These are phyloP conservation scores for Phoxinus phoxinus DNA, from an alignment of 2,113 vertebrate genomes.

Conservation along the genomic window DNA sequence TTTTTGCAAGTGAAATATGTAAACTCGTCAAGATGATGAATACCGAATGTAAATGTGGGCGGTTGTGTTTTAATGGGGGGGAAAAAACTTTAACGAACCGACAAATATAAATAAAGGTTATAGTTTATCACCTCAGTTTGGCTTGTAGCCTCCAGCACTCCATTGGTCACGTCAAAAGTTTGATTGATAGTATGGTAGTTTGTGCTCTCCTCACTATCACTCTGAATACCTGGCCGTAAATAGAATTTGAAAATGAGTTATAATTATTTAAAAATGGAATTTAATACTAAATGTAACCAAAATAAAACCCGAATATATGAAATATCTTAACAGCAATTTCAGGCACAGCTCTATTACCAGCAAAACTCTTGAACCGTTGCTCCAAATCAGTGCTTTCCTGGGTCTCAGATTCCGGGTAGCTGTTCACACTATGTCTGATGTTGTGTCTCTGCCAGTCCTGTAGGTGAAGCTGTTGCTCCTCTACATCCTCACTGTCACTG, in stretches of 20 bases:
- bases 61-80: not conserved
- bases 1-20: too few relatives aligned
- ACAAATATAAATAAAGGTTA: not conserved
- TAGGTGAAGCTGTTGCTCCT: conserved; percentile 37
- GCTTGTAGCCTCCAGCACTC: not conserved
- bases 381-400: conserved; percentile 44
- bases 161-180: conserved; percentile 32
- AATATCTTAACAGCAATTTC: not conserved
- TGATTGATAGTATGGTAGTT: conserved; percentile 55
- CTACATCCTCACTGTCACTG: conserved; percentile 55
- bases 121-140: conserved; percentile 17
- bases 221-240: conserved; percentile 47
- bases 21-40: not conserved
- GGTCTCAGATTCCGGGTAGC: not conserved
- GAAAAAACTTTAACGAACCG: not conserved
- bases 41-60: not conserved
- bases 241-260: not conserved
- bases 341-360: conserved; percentile 49
- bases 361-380: conserved; percentile 53
- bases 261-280: not conserved
- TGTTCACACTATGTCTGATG: not conserved
- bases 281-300: not conserved
- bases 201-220: conserved; percentile 58
- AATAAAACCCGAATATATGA: not conserved
- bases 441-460: conserved; percentile 5